These are phyloP conservation scores for Psilanteris sp. DNA, from an alignment of 1,140 invertebrate species.

Conservation along the genomic window DNA sequence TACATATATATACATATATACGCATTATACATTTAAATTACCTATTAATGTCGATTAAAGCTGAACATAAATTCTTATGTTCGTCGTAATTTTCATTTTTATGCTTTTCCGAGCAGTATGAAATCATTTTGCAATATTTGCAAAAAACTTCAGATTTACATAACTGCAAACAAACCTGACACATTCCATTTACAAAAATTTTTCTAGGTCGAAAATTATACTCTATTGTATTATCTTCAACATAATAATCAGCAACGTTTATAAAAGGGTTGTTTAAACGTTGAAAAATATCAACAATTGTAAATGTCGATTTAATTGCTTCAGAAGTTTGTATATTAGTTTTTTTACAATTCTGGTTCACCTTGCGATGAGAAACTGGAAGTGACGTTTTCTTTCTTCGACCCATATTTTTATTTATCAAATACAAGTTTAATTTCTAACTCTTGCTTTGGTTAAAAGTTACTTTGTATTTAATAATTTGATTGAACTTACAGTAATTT, in stretches of 20 bases:
- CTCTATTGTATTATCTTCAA: conserved; percentile 67
- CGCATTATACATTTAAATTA: not conserved
- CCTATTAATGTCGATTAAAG: not conserved
- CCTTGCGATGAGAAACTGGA: conserved; percentile 5
- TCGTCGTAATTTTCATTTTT: conserved; percentile 56
- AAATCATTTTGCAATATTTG: conserved; percentile 79
- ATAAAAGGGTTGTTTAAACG: conserved; percentile 64
- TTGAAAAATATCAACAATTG: conserved; percentile 5
- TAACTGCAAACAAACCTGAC: conserved; percentile 74
- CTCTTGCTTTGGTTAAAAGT: too few relatives aligned
- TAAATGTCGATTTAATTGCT: not conserved
- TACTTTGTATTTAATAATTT: too few relatives aligned
- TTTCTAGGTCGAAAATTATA: conserved; percentile 71
- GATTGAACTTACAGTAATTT: too few relatives aligned
- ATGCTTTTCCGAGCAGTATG: conserved; percentile 80
- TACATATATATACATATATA: too few relatives aligned
- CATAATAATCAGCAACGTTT: conserved; percentile 37
- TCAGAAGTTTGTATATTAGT: not conserved
- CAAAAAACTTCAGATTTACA: conserved; percentile 66
- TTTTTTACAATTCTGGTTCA: not conserved
- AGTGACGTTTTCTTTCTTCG: conserved; percentile 32
- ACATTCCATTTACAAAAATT: conserved; percentile 72
- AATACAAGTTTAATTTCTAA: too few relatives aligned
- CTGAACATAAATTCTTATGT: not conserved
- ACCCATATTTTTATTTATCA: conserved; percentile 61